A percentile compares a stretch with the other conserved stretches of the same genome.
Evolutionary conservation across 2,113 vertebrate species (phyloP).

Genomic region (Sprattus sprattus): DNA sequence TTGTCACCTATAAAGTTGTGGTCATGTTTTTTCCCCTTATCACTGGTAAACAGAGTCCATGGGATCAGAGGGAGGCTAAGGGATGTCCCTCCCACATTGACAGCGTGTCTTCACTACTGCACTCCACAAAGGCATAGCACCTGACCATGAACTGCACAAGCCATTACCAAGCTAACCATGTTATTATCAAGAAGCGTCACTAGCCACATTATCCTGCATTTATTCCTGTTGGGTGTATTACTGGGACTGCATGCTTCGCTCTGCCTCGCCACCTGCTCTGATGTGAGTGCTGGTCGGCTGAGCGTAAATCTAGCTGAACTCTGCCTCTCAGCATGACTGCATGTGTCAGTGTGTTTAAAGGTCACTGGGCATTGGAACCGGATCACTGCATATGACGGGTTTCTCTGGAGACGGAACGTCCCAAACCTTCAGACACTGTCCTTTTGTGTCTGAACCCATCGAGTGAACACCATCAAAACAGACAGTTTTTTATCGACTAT

Average conservation of each 20-base stretch:
- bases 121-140: not conserved
- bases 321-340: not conserved
- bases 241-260: not conserved
- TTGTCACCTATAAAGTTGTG: not conserved
- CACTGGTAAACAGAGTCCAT: not conserved
- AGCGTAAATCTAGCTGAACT: not conserved
- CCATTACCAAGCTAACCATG: not conserved
- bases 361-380: not conserved
- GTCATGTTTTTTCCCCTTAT: not conserved
- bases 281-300: not conserved
- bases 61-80: not conserved
- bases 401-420: not conserved
- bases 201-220: not conserved
- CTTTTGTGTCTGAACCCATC: not conserved
- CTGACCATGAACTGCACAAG: not conserved
- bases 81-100: not conserved
- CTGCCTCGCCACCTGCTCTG: not conserved
- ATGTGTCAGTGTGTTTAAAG: slow-evolving; percentile 7
- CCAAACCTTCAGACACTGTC: not conserved
- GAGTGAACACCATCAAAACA: not conserved
- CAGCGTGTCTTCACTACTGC: not conserved
- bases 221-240: not conserved
- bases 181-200: not conserved
- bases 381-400: not conserved
- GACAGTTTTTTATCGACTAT: no score